phyloP scores from a whole-genome alignment of 2,888 invertebrate species.

The Synergus umbraculus region DNA sequence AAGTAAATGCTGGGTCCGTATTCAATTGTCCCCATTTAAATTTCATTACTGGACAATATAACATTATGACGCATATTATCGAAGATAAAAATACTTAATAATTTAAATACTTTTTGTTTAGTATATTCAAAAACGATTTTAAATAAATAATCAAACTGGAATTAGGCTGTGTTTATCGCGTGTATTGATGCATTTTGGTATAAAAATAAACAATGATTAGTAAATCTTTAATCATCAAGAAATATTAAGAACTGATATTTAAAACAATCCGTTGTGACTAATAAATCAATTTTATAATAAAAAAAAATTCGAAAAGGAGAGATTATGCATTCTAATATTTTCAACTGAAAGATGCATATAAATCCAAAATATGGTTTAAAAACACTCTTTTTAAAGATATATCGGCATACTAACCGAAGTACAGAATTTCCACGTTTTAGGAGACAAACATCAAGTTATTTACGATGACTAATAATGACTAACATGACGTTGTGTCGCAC shows the following conservation, averaged over 20 bases:
- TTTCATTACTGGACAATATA: not conserved
- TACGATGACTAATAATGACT: conserved; percentile 12
- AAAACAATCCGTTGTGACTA: too few relatives aligned
- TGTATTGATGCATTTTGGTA: too few relatives aligned
- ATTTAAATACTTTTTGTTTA: not conserved
- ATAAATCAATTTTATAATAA: not conserved
- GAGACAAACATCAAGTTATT: not conserved
- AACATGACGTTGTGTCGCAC: not conserved
- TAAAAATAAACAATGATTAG: not conserved
- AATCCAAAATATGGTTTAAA: not conserved
- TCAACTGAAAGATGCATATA: not conserved
- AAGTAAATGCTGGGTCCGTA: not conserved
- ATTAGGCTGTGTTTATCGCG: not conserved
- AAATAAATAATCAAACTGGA: not conserved
- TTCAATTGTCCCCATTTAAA: not conserved
- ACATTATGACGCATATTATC: not conserved
- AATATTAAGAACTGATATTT: too few relatives aligned
- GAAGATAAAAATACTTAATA: not conserved
- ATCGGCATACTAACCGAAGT: not conserved
- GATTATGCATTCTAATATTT: not conserved
- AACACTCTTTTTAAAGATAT: not conserved
- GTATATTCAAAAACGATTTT: not conserved
- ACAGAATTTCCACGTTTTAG: not conserved
- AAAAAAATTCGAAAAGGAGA: not conserved
- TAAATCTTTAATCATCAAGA: not conserved